These are phyloP conservation scores for Drosophila seclusa DNA, from an alignment of 2,888 invertebrate species.

Conservation along the genomic window DNA sequence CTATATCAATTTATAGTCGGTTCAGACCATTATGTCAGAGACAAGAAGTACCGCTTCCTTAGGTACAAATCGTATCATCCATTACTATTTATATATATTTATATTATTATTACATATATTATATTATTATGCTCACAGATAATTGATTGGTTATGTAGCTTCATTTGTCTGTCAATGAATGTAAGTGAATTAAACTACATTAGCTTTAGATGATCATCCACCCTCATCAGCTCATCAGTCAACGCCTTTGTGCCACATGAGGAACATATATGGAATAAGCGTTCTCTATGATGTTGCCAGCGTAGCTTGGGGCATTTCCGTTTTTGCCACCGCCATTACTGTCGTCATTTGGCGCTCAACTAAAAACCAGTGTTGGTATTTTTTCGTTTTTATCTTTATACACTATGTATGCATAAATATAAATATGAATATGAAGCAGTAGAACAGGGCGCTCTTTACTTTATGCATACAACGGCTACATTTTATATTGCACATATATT, in stretches of 20 bases:
- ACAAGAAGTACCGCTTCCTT: background rate
- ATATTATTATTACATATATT: background rate
- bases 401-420: constrained; percentile 43
- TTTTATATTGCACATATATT: constrained; percentile 73
- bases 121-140: background rate
- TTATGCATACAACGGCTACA: constrained; percentile 65
- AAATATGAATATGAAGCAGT: constrained; percentile 54
- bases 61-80: background rate
- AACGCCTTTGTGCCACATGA: constrained; percentile 29
- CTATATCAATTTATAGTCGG: background rate
- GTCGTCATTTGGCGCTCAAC: constrained; percentile 57
- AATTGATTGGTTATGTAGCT: no score
- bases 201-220: constrained; percentile 16
- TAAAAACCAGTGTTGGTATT: constrained; percentile 30
- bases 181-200: constrained; percentile 1
- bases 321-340: constrained; percentile 56
- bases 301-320: constrained; percentile 58
- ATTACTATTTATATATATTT: no score
- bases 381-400: constrained; percentile 13
- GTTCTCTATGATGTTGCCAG: constrained; percentile 42
- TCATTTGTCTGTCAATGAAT: background rate
- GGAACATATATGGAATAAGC: constrained; percentile 43
- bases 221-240: constrained; percentile 1
- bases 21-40: background rate
- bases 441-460: constrained; percentile 45